Percentiles rank a stretch among this genome's conserved stretches.
Evolutionary conservation across 2,888 invertebrate genomes (phyloP).

Genomic region (Oscheius myriophilus): DNA sequence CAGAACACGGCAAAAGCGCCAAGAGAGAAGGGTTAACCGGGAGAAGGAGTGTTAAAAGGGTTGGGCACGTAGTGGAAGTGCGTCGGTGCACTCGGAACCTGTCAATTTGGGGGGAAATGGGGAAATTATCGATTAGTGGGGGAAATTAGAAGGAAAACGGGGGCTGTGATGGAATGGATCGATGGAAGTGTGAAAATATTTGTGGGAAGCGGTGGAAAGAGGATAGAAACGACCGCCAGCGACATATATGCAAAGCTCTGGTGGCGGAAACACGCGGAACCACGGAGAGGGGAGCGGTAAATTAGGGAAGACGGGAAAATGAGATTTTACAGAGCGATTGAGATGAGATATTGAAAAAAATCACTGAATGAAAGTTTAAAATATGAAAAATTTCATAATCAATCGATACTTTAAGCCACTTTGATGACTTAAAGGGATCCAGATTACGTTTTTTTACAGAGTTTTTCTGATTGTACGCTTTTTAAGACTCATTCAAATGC

Average conservation of each 20-base stretch:
- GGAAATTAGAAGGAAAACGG: neutral
- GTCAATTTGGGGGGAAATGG: neutral
- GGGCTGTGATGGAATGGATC: neutral
- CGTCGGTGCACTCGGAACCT: neutral
- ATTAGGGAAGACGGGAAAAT: no score
- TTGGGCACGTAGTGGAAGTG: neutral
- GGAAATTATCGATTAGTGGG: neutral
- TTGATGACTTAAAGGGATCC: no score
- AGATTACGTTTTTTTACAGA: no score
- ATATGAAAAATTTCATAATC: no score
- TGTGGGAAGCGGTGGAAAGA: slow-evolving; percentile 22
- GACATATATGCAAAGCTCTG: slow-evolving; percentile 30
- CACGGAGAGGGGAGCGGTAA: neutral
- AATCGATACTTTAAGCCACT: no score
- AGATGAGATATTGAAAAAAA: no score
- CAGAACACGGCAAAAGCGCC: neutral
- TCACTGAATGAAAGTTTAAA: no score
- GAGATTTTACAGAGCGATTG: no score
- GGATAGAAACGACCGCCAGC: slow-evolving; percentile 22
- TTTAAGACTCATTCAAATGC: no score
- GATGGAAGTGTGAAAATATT: slow-evolving; percentile 29
- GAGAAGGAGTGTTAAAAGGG: neutral
- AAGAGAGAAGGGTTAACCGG: neutral
- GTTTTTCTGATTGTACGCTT: no score
- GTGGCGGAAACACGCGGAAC: neutral